A percentile compares a stretch with the other conserved stretches of the same genome.
Evolutionary conservation across 2,888 invertebrate species (phyloP).

Genomic region (Dynastes tityus): DNA sequence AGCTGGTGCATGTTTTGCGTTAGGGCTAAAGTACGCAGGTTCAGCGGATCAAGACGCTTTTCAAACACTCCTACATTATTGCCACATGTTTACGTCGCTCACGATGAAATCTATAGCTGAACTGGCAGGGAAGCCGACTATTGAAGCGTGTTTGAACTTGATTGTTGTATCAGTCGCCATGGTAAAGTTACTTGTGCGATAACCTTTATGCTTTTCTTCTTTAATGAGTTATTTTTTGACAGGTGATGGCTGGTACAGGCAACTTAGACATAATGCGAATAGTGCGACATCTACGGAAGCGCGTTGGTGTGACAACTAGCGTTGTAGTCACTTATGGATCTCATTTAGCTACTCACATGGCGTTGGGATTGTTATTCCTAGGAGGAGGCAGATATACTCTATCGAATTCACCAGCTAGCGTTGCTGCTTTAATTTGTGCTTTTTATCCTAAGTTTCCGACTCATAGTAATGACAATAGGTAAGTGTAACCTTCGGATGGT

Average conservation of each 20-base stretch:
- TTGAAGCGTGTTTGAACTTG: slow-evolving; percentile 91
- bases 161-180: slow-evolving; percentile 86
- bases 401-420: slow-evolving; percentile 85
- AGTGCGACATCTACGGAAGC: slow-evolving; percentile 87
- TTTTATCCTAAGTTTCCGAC: slow-evolving; percentile 98
- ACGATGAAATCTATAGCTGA: slow-evolving; percentile 84
- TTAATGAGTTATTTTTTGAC: slow-evolving; percentile 72
- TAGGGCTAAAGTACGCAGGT: slow-evolving; percentile 95
- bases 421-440: slow-evolving; percentile 93
- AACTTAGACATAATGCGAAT: slow-evolving; percentile 86
- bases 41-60: slow-evolving; percentile 89
- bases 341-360: slow-evolving; percentile 96
- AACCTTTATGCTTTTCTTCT: slow-evolving; percentile 61
- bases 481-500: slow-evolving; percentile 30
- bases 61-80: slow-evolving; percentile 83
- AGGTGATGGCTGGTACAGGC: slow-evolving; percentile 92
- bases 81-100: slow-evolving; percentile 79
- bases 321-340: slow-evolving; percentile 89
- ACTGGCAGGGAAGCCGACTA: slow-evolving; percentile 90
- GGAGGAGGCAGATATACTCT: slow-evolving; percentile 94
- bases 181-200: slow-evolving; percentile 69
- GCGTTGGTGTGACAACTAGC: slow-evolving; percentile 81
- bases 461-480: slow-evolving; percentile 97
- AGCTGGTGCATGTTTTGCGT: slow-evolving; percentile 93
- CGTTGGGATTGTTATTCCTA: slow-evolving; percentile 92